A percentile compares a stretch with the other conserved stretches of the same genome.
These are phyloP conservation scores for Drosophila yooni DNA, from an alignment of 2,888 invertebrate genomes.

Conservation along the genomic window DNA sequence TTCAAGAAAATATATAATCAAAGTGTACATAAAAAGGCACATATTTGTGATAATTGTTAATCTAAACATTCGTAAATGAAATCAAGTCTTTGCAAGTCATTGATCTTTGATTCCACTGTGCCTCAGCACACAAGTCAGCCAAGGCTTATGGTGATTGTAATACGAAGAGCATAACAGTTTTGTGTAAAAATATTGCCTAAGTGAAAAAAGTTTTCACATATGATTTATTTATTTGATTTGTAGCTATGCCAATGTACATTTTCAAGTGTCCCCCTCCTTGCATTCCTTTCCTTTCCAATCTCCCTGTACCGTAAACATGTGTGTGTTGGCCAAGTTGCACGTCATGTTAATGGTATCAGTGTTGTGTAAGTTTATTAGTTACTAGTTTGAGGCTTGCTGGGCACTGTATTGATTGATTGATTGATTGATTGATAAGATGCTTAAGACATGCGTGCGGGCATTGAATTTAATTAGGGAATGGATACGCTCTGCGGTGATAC, in stretches of 20 bases:
- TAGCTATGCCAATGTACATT: constrained; percentile 35
- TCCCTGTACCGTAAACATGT: background rate
- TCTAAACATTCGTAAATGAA: background rate
- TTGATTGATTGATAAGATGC: constrained; percentile 56
- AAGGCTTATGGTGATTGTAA: constrained; percentile 68
- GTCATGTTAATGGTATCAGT: constrained; percentile 50
- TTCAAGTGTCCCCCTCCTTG: constrained; percentile 2
- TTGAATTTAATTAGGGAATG: constrained; percentile 50
- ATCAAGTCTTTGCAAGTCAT: background rate
- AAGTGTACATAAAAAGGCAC: background rate
- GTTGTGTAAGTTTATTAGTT: constrained; percentile 62
- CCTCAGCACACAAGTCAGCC: constrained; percentile 21
- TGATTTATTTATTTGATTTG: constrained; percentile 76
- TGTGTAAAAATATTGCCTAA: constrained; percentile 72
- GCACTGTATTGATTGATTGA: constrained; percentile 57
- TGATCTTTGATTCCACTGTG: constrained; percentile 23
- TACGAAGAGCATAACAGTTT: constrained; percentile 56
- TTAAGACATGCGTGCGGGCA: constrained; percentile 33
- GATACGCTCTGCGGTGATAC: constrained; percentile 17
- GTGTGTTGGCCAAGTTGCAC: constrained; percentile 22
- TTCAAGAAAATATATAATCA: background rate
- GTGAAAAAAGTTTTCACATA: constrained; percentile 76
- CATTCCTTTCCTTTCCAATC: background rate
- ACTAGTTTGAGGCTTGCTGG: constrained; percentile 61
- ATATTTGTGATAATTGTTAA: background rate